These are phyloP conservation scores for Pycnonotus jocosus DNA, from an alignment of 2,113 vertebrate species.

Conservation along the genomic window DNA sequence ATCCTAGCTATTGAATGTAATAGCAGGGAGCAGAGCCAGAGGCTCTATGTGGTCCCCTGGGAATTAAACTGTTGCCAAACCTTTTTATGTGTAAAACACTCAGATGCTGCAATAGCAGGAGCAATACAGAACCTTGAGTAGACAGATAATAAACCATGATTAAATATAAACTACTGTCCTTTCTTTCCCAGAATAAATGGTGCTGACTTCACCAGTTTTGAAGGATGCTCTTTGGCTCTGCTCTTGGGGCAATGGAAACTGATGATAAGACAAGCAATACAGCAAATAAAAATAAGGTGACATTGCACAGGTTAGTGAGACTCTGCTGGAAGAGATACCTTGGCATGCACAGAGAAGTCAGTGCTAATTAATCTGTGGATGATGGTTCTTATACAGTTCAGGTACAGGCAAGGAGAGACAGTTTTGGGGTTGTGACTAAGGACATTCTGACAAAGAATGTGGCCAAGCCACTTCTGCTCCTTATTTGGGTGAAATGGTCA, in stretches of 20 bases:
- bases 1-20: neutral
- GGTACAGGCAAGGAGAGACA: neutral
- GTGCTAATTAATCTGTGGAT: neutral
- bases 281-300: neutral
- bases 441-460: neutral
- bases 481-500: neutral
- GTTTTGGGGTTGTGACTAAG: neutral
- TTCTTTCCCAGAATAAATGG: neutral
- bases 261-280: neutral
- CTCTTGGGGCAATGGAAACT: neutral
- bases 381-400: neutral
- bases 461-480: neutral
- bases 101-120: neutral
- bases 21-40: neutral
- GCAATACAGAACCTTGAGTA: neutral
- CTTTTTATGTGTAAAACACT: neutral
- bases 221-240: neutral
- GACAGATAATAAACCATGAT: constrained; percentile 1
- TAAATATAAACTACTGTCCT: neutral
- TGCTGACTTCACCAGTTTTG: neutral
- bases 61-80: neutral
- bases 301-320: neutral
- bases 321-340: neutral
- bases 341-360: neutral
- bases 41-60: neutral